Percentiles rank a stretch among this genome's conserved stretches.
These are phyloP conservation scores for Penaeus vannamei DNA, from an alignment of 1,140 invertebrate species.

Conservation along the genomic window DNA sequence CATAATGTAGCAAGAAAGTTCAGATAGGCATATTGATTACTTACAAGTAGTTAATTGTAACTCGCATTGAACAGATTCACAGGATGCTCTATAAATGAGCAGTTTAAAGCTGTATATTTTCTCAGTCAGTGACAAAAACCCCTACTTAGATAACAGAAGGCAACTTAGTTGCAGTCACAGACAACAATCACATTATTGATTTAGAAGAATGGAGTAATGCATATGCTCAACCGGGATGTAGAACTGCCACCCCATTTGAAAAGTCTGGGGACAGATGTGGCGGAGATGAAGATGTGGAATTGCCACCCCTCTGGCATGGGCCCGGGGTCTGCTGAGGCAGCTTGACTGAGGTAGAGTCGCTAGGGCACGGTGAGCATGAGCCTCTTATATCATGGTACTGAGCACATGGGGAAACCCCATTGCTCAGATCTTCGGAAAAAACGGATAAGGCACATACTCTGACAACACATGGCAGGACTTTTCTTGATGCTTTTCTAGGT, in stretches of 20 bases:
- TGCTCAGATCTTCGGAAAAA: constrained; percentile 67
- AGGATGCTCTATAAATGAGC: constrained; percentile 58
- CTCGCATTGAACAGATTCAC: constrained; percentile 55
- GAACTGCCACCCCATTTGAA: constrained; percentile 24
- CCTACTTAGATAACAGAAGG: constrained; percentile 30
- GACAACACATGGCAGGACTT: constrained; percentile 68
- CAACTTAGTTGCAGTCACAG: constrained; percentile 48
- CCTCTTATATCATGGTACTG: constrained; percentile 50
- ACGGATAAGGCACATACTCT: constrained; percentile 68
- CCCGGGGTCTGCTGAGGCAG: constrained; percentile 41
- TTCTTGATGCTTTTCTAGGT: constrained; percentile 68
- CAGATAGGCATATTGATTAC: constrained; percentile 43
- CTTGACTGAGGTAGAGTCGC: constrained; percentile 60
- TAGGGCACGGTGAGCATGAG: constrained; percentile 47
- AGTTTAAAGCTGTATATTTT: constrained; percentile 56
- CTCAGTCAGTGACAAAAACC: constrained; percentile 35
- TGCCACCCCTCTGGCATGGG: constrained; percentile 35
- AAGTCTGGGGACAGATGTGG: constrained; percentile 23
- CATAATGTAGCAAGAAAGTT: constrained; percentile 59
- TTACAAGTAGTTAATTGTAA: constrained; percentile 48
- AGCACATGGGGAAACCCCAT: constrained; percentile 11
- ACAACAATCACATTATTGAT: constrained; percentile 42
- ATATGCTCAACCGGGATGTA: constrained; percentile 43
- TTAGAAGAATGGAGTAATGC: constrained; percentile 49
- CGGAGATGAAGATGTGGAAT: constrained; percentile 25